These are phyloP conservation scores for Drosophila helvetica DNA, from an alignment of 2,888 invertebrate genomes.

Conservation along the genomic window DNA sequence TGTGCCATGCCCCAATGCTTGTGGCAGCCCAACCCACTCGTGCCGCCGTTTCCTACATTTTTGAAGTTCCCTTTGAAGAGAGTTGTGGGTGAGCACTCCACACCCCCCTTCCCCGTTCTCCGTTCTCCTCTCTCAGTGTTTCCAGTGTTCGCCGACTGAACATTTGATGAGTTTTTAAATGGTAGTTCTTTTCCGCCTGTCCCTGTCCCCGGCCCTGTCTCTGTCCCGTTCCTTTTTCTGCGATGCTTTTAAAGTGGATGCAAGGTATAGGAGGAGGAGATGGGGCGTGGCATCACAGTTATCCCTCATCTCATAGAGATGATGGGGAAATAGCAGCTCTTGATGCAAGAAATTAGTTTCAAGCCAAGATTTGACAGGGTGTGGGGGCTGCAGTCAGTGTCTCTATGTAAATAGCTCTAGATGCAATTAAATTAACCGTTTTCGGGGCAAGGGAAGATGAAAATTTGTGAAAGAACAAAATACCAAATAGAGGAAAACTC, in stretches of 20 bases:
- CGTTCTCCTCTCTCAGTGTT: neutral
- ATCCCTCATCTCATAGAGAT: conserved; percentile 17
- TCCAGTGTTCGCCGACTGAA: conserved; percentile 17
- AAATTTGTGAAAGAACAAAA: neutral
- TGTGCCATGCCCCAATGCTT: neutral
- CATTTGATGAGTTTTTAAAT: conserved; percentile 51
- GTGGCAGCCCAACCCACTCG: conserved; percentile 27
- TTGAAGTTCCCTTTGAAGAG: conserved; percentile 40
- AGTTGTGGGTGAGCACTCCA: neutral
- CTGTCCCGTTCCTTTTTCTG: conserved; percentile 1
- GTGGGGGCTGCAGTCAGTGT: too few relatives aligned
- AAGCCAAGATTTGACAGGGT: conserved; percentile 3
- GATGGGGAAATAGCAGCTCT: conserved; percentile 8
- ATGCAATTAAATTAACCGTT: conserved; percentile 25
- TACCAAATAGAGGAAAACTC: too few relatives aligned
- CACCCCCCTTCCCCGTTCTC: neutral
- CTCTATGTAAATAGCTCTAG: conserved; percentile 24
- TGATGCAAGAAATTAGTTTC: conserved; percentile 27
- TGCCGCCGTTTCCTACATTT: conserved; percentile 22
- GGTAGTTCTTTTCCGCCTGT: conserved; percentile 24
- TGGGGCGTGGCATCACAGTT: neutral
- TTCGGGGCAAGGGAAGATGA: neutral
- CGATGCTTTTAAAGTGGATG: conserved; percentile 3
- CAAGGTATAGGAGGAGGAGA: conserved; percentile 7
- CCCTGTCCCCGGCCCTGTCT: conserved; percentile 5